Evolutionary conservation across 2,113 vertebrate genomes (phyloP).

Genomic region (Oplegnathus fasciatus): DNA sequence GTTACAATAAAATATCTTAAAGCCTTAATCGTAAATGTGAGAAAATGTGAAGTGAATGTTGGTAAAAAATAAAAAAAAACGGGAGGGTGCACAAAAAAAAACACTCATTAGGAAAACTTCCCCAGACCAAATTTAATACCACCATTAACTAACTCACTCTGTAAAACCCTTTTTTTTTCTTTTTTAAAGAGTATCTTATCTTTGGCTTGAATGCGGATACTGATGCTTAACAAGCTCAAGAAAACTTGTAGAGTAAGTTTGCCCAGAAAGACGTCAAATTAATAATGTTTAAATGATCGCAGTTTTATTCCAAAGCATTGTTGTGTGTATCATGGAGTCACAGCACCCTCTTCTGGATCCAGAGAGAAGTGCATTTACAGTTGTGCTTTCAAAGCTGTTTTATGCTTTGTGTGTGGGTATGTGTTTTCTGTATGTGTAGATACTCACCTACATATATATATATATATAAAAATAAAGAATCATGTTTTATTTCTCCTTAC

Average conservation of each 20-base stretch:
- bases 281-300: conserved; percentile 18
- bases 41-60: not conserved
- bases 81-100: not conserved
- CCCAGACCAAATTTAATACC: conserved; percentile 16
- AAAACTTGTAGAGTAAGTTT: conserved; percentile 38
- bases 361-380: conserved; percentile 5
- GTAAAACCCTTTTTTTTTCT: not conserved
- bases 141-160: not conserved
- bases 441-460: not conserved
- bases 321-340: conserved; percentile 47
- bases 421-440: not conserved
- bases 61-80: not conserved
- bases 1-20: not conserved
- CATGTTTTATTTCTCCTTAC: not conserved
- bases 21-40: conserved; percentile 6
- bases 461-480: not conserved
- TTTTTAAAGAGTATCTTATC: conserved; percentile 33
- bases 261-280: conserved; percentile 18
- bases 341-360: conserved; percentile 67
- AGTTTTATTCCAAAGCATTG: not conserved
- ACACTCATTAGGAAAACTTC: conserved; percentile 24
- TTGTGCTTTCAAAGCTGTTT: not conserved
- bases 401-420: not conserved
- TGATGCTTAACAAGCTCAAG: conserved; percentile 13
- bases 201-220: conserved; percentile 38